Conservation (phyloP, 2,888 invertebrate genomes). For the Penaeus monodon region DNA sequence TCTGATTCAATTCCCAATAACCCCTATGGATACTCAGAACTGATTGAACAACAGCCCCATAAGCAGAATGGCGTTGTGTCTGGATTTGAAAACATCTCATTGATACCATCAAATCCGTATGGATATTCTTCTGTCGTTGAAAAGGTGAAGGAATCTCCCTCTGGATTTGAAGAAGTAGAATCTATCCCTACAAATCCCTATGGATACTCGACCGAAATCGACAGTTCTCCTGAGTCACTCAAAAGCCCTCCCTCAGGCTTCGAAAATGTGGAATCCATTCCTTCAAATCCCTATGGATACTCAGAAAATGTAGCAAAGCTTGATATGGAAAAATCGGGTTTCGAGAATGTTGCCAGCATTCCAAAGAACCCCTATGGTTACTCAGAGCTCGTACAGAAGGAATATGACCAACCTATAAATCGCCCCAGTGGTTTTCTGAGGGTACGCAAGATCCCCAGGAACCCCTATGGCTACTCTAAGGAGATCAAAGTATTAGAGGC, state of each 20-base stretch:
- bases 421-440: neutral
- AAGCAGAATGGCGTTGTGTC: too few species aligned
- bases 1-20: neutral
- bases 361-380: constrained; percentile 4
- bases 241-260: constrained; percentile 1
- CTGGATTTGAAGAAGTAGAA: neutral
- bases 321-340: neutral
- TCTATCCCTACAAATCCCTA: constrained; percentile 1
- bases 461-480: neutral
- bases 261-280: neutral
- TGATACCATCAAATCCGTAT: constrained; percentile 2
- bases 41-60: too few species aligned
- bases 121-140: neutral
- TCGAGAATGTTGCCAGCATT: neutral
- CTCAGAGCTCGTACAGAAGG: neutral
- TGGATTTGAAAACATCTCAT: neutral
- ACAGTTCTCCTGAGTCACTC: neutral
- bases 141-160: neutral
- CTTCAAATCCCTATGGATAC: constrained; percentile 23
- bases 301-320: neutral
- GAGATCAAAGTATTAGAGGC: neutral
- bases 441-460: neutral
- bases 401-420: neutral
- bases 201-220: neutral
- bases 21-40: constrained; percentile 8